Evolutionary conservation across 2,797 vertebrate species (phyloP).

Genomic region (Squalus acanthias): DNA sequence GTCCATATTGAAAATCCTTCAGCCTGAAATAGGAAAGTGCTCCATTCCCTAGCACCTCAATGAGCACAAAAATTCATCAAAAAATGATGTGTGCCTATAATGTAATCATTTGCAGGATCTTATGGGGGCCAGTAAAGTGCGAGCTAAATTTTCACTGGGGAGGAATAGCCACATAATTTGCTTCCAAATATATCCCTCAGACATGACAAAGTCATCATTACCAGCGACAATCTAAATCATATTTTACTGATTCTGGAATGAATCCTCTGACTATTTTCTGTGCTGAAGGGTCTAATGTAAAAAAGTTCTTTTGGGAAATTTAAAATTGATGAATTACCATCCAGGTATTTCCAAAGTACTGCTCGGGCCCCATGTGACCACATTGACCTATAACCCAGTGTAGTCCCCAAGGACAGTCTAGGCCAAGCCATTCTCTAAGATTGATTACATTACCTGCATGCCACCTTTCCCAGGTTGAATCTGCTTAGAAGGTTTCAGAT

Average conservation of each 20-base stretch:
- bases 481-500: not conserved
- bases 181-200: not conserved
- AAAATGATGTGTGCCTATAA: not conserved
- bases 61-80: not conserved
- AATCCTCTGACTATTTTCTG: not conserved
- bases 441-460: not conserved
- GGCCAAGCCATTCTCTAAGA: not conserved
- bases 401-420: not conserved
- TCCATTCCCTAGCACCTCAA: not conserved
- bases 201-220: not conserved
- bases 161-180: not conserved
- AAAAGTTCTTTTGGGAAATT: not conserved
- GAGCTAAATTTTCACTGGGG: not conserved
- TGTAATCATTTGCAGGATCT: not conserved
- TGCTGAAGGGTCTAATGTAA: not conserved
- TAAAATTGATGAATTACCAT: not conserved
- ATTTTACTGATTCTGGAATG: not conserved
- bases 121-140: not conserved
- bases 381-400: not conserved
- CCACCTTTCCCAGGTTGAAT: not conserved
- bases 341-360: not conserved
- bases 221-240: not conserved
- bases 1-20: not conserved
- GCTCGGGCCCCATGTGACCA: not conserved
- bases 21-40: not conserved